These are phyloP conservation scores for Gastracanthus pulcherrimus DNA, from an alignment of 2,888 invertebrate species.

Conservation along the genomic window DNA sequence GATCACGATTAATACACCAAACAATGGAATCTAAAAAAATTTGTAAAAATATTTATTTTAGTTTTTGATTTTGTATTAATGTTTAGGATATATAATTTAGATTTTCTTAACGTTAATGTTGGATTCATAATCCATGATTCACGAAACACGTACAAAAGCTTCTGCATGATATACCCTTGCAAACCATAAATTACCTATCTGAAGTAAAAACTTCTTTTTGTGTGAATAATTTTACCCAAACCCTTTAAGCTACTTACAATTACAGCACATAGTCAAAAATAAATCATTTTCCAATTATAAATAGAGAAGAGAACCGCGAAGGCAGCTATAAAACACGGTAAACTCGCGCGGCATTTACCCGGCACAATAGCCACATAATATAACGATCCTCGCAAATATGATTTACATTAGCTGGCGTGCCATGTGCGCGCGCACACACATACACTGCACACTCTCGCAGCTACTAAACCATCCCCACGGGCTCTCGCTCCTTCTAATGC, in stretches of 20 bases:
- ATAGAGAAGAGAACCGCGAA: not conserved
- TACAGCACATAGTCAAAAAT: not conserved
- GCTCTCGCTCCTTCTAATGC: constrained; percentile 63
- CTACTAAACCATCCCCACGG: not conserved
- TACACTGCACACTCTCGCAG: too few species aligned
- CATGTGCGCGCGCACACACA: constrained; percentile 53
- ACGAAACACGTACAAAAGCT: too few species aligned
- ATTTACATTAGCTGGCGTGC: constrained; percentile 71
- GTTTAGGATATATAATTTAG: too few species aligned
- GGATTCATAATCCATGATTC: too few species aligned
- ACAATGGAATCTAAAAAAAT: too few species aligned
- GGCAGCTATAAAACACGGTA: not conserved
- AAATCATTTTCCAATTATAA: constrained; percentile 4
- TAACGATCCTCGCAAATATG: constrained; percentile 55
- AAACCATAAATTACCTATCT: not conserved
- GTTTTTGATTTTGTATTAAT: too few species aligned
- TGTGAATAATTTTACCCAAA: too few species aligned
- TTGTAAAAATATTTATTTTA: too few species aligned
- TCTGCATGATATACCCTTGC: too few species aligned
- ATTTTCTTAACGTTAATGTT: too few species aligned
- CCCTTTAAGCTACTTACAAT: not conserved
- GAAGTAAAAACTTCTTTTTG: too few species aligned
- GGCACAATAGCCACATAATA: not conserved
- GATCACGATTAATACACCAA: too few species aligned
- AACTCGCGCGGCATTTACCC: not conserved